phyloP scores from a whole-genome alignment of 2,888 invertebrate species.

The Seladonia tumulorum region DNA sequence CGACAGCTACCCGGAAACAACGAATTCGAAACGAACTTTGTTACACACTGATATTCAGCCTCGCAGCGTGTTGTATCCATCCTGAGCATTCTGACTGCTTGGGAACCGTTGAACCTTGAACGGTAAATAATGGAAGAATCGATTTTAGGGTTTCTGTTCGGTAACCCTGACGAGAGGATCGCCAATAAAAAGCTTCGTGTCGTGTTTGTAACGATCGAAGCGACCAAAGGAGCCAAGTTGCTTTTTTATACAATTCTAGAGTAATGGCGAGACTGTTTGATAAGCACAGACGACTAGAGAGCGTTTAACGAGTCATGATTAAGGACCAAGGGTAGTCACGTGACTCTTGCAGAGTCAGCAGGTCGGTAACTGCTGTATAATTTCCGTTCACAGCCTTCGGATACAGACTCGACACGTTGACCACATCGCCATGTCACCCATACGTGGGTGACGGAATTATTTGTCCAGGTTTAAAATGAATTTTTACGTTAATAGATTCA shows the following conservation, averaged over 20 bases:
- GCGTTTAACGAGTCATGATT: neutral
- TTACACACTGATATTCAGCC: neutral
- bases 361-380: no score
- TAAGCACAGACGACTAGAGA: neutral
- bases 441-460: no score
- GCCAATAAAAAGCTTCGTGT: neutral
- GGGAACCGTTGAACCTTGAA: neutral
- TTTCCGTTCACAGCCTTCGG: no score
- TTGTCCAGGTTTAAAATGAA: no score
- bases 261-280: neutral
- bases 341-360: no score
- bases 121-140: neutral
- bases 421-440: no score
- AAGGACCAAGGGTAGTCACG: no score
- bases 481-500: no score
- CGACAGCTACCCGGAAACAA: neutral
- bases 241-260: neutral
- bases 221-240: neutral
- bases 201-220: neutral
- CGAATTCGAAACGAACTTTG: constrained; percentile 20
- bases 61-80: neutral
- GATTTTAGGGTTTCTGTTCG: neutral
- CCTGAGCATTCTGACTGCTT: neutral
- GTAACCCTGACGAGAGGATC: neutral
- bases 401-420: no score